Percentiles rank a stretch among this genome's conserved stretches.
phyloP scores from a whole-genome alignment of 1,140 invertebrate genomes.

The Helicoverpa armigera region DNA sequence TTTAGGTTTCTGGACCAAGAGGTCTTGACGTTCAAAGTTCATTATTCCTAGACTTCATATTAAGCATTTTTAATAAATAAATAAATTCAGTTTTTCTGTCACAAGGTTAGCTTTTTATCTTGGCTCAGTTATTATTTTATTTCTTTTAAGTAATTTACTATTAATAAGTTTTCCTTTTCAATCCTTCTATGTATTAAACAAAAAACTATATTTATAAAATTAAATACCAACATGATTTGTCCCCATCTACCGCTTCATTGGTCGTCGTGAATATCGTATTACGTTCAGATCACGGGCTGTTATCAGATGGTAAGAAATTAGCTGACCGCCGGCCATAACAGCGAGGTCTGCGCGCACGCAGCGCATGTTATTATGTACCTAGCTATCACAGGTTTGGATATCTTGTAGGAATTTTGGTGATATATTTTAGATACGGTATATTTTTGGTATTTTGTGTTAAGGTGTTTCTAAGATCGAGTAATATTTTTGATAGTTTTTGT shows the following conservation, averaged over 20 bases:
- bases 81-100: neutral
- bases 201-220: neutral
- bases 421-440: too few relatives aligned
- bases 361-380: conserved; percentile 27
- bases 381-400: conserved; percentile 27
- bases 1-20: neutral
- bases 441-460: too few relatives aligned
- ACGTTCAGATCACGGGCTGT: conserved; percentile 64
- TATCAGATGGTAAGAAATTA: conserved; percentile 78
- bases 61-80: too few relatives aligned
- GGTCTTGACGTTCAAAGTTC: too few relatives aligned
- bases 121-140: neutral
- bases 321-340: conserved; percentile 55
- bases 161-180: neutral
- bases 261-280: conserved; percentile 63
- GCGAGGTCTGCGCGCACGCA: conserved; percentile 29
- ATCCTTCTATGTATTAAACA: neutral
- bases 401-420: conserved; percentile 15
- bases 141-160: neutral
- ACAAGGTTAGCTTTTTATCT: neutral
- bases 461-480: neutral
- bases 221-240: neutral
- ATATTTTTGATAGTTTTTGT: neutral
- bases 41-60: too few relatives aligned
- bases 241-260: conserved; percentile 58